Conservation (phyloP, 1,140 invertebrate genomes). For the Melipona quadrifasciata region DNA sequence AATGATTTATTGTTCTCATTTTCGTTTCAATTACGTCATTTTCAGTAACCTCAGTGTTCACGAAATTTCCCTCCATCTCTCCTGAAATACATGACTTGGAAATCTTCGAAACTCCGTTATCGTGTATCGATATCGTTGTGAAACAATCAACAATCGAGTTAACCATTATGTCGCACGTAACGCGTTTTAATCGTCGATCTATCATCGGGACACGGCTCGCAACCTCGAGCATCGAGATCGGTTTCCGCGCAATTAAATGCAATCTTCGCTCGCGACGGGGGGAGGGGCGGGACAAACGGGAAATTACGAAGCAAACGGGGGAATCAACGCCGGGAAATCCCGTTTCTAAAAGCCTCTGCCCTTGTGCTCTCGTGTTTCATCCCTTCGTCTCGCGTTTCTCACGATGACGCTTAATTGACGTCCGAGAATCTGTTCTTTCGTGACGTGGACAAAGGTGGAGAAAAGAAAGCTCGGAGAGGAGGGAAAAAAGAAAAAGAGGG, state of each 20-base stretch:
- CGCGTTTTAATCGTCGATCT: constrained; percentile 3
- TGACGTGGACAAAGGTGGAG: background rate
- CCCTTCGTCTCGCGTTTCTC: constrained; percentile 5
- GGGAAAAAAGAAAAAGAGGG: background rate
- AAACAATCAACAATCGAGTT: background rate
- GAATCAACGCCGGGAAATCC: background rate
- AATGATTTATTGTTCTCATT: too few species aligned
- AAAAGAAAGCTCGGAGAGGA: background rate
- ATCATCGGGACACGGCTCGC: background rate
- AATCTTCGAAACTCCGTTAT: background rate
- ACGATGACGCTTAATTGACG: constrained; percentile 8
- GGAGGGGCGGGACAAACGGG: background rate
- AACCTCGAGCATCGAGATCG: background rate
- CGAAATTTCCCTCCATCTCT: too few species aligned
- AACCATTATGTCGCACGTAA: background rate
- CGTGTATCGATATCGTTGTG: background rate
- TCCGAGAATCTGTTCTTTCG: background rate
- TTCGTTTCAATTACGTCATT: too few species aligned
- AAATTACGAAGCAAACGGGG: background rate
- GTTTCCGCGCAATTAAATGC: constrained; percentile 26
- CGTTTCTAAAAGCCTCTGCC: constrained; percentile 16
- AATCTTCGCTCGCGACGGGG: background rate
- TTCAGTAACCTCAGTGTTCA: too few species aligned
- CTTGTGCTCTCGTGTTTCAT: constrained; percentile 1
- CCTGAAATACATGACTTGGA: background rate